Evolutionary conservation across 2,888 invertebrate genomes (phyloP), one percentile per base, ranked within the genome.

Genomic region (Zhuqinia jingwanae): DNA sequence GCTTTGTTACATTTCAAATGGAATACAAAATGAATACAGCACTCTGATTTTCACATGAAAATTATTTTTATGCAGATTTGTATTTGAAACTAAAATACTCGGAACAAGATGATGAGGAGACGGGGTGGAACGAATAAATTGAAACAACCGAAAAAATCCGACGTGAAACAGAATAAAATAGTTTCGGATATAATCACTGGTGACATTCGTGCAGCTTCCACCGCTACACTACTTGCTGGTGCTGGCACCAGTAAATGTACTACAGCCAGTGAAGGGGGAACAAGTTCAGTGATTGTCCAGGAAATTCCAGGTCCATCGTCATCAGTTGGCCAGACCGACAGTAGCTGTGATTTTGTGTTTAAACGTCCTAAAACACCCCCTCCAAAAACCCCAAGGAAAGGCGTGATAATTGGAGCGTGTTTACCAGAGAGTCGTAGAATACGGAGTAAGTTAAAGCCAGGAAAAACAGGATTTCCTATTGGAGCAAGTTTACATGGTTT

Each of bases 401-500:
- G n/a, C 13, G 8, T 3, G 6, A 10, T 3, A 58, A 2, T 25
- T 27, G 70, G 45, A 25, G 15, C 17, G 2, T 10, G 17, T 10
- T 11, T 36, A 17, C 13, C 17, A 11, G 56, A 53, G 36, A 75
- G 20, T 56, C 53, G 75, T 6, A 53, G 75, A 56, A 75, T 77
- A 17, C 58, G 77, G 6, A 77, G 77, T 58, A 75, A 75, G 13
- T 36, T 36, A 20, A 75, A 75, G n/a, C 75, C 75, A 0, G 75
- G 75, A 13, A 75, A 75, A 17, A 75, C 75, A 30, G 75, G 75
- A 6, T 75, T 75, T 20, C 75, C 75, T 11, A 75, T 75, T 36
- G 75, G 75, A 17, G 75, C 56, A 1, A 75, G 75, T 30, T 6
- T 75, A 2, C 75, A 75, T 56, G 75, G 75, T 5, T 22, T 75